These are phyloP conservation scores for Psettodes erumei DNA, from an alignment of 2,113 vertebrate species.

Conservation along the genomic window DNA sequence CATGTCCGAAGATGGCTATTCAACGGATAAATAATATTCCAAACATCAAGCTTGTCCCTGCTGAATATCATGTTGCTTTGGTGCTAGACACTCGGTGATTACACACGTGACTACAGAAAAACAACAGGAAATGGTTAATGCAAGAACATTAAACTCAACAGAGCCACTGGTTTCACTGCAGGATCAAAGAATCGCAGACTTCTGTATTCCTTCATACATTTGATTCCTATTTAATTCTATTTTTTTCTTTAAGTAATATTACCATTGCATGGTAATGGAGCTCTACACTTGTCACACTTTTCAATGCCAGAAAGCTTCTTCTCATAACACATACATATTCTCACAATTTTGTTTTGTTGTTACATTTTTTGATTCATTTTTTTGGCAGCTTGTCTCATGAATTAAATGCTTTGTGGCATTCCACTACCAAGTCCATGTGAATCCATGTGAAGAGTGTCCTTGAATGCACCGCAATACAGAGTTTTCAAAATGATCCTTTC, in stretches of 20 bases:
- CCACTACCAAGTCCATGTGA: neutral
- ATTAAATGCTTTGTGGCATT: neutral
- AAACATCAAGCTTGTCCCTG: too few species aligned
- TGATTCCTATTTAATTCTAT: neutral
- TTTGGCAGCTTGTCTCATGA: neutral
- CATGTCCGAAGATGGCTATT: neutral
- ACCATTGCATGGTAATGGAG: neutral
- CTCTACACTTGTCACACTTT: neutral
- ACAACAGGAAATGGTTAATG: conserved; percentile 7
- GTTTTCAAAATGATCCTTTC: neutral
- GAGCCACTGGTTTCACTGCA: neutral
- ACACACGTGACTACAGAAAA: neutral
- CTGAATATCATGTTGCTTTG: neutral
- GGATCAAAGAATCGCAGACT: neutral
- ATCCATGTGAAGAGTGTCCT: neutral
- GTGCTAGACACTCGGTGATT: neutral
- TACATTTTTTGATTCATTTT: neutral
- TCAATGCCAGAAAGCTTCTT: neutral
- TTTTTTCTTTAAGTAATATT: neutral
- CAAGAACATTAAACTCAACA: neutral
- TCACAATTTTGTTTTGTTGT: neutral
- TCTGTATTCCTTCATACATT: neutral
- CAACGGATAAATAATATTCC: neutral
- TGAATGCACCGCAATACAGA: neutral
- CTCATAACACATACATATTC: neutral